Conservation (phyloP, 2,797 vertebrate species). For the Odontamblyopus rebecca region DNA sequence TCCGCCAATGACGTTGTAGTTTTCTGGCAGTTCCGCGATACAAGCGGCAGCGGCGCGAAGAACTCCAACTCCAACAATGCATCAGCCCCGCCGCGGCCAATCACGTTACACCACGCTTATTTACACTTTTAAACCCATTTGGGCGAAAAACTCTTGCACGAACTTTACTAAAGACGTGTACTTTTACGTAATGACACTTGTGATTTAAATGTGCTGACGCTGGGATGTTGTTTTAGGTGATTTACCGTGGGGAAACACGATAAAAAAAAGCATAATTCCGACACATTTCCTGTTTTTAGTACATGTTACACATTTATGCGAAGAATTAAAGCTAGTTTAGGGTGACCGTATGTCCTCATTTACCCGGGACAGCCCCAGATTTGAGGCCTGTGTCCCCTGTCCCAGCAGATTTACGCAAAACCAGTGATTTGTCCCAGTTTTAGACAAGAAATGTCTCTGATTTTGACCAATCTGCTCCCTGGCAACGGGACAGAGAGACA, state of each 20-base stretch:
- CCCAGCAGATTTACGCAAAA: too few species aligned
- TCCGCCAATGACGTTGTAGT: slow-evolving; percentile 59
- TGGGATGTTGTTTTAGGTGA: not conserved
- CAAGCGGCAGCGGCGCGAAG: fast-evolving
- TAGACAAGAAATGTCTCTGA: too few species aligned
- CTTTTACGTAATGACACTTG: not conserved
- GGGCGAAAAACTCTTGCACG: not conserved
- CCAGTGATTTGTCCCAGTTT: too few species aligned
- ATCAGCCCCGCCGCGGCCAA: slow-evolving; percentile 52
- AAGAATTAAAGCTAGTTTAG: not conserved
- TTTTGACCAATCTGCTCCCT: too few species aligned
- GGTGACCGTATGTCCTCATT: too few species aligned
- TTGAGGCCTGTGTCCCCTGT: too few species aligned
- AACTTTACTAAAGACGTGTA: not conserved
- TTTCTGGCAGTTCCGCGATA: not conserved
- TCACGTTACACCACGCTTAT: slow-evolving; percentile 71
- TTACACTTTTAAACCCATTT: slow-evolving; percentile 12
- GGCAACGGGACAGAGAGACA: too few species aligned
- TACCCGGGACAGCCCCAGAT: too few species aligned
- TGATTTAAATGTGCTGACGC: not conserved
- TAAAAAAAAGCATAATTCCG: not conserved
- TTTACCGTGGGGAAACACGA: not conserved
- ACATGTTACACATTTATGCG: not conserved
- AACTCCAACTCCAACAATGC: slow-evolving; percentile 63
- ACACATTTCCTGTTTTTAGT: not conserved